A percentile compares a stretch with the other conserved stretches of the same genome.
phyloP scores from a whole-genome alignment of 2,888 invertebrate species.

The Ornithoptera priamus region DNA sequence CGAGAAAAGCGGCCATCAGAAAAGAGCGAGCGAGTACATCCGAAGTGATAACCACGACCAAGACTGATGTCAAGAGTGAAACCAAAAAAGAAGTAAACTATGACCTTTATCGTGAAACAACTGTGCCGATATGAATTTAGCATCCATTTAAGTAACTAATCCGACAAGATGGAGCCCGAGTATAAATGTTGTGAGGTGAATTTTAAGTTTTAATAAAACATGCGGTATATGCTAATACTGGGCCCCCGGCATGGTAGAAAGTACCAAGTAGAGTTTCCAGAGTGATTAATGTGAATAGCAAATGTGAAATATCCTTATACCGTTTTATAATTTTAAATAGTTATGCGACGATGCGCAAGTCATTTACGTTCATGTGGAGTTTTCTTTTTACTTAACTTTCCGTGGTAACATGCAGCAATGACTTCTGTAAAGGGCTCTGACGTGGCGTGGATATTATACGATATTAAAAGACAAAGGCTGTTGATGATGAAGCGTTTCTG shows the following conservation, averaged over 20 bases:
- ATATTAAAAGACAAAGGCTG: too few species aligned
- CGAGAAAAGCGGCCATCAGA: too few species aligned
- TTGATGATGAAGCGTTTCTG: too few species aligned
- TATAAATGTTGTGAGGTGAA: slow-evolving; percentile 26
- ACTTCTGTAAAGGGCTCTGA: too few species aligned
- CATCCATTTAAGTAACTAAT: slow-evolving; percentile 18
- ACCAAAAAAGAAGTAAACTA: not conserved
- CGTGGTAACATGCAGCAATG: too few species aligned
- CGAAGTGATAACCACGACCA: too few species aligned
- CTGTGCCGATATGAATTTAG: slow-evolving; percentile 10
- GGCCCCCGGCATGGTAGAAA: slow-evolving; percentile 6
- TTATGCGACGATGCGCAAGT: not conserved
- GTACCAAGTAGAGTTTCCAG: slow-evolving; percentile 16
- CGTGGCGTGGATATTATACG: too few species aligned
- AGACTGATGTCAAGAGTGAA: too few species aligned
- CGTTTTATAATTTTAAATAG: slow-evolving; percentile 1
- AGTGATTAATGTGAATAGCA: slow-evolving; percentile 16
- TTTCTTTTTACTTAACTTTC: not conserved
- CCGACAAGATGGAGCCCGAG: slow-evolving; percentile 20
- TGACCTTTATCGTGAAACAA: slow-evolving; percentile 9
- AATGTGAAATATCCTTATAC: slow-evolving; percentile 14
- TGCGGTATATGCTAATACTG: slow-evolving; percentile 22
- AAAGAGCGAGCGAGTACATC: too few species aligned
- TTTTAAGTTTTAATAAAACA: slow-evolving; percentile 29
- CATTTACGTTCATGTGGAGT: not conserved